phyloP scores from a whole-genome alignment of 1,140 invertebrate species.

The Trichogramma pretiosum region DNA sequence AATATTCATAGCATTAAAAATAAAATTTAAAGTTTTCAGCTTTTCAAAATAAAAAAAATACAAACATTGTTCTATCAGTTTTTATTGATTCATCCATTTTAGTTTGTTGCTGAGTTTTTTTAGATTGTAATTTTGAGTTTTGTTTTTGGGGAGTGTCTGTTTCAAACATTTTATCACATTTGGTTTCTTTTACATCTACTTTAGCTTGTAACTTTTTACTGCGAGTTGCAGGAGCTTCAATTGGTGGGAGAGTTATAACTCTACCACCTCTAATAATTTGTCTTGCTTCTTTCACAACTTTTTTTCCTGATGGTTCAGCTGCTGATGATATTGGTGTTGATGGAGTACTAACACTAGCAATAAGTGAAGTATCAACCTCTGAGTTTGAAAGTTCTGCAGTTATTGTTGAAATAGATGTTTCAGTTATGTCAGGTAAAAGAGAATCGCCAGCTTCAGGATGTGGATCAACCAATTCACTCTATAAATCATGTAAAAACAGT shows the following conservation, averaged over 20 bases:
- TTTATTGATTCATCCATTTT: slow-evolving; percentile 15
- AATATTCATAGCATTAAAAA: too few relatives aligned
- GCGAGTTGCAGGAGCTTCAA: slow-evolving; percentile 66
- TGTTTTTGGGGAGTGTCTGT: not conserved
- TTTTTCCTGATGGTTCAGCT: slow-evolving; percentile 8
- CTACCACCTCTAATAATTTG: slow-evolving; percentile 65
- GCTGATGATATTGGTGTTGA: not conserved
- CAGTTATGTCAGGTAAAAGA: too few relatives aligned
- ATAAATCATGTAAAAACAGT: not conserved
- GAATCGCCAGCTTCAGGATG: too few relatives aligned
- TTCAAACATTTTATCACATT: slow-evolving; percentile 8
- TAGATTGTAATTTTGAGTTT: not conserved
- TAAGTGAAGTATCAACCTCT: not conserved
- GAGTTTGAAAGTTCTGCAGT: not conserved
- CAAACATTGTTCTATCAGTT: slow-evolving; percentile 15
- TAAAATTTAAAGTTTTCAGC: too few relatives aligned
- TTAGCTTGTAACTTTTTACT: slow-evolving; percentile 44
- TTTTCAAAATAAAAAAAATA: slow-evolving; percentile 1
- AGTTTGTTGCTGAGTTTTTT: not conserved
- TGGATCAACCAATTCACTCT: slow-evolving; percentile 7
- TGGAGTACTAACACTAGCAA: not conserved
- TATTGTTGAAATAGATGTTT: too few relatives aligned
- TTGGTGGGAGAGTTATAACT: slow-evolving; percentile 65
- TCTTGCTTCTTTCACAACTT: slow-evolving; percentile 48
- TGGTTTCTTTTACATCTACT: slow-evolving; percentile 20